Conservation (phyloP, 2,113 vertebrate genomes). For the Brachionichthys hirsutus region DNA sequence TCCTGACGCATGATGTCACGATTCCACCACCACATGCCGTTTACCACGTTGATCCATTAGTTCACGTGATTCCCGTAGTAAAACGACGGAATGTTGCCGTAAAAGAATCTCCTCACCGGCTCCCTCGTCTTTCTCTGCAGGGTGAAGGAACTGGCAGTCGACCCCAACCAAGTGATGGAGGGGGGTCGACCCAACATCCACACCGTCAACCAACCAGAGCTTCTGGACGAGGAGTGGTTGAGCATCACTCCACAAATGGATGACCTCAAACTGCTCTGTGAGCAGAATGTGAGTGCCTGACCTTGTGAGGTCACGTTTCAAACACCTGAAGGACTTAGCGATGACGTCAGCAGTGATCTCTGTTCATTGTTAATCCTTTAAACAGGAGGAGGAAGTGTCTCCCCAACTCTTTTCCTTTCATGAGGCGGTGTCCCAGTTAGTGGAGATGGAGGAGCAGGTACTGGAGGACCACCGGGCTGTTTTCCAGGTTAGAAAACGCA, state of each 20-base stretch:
- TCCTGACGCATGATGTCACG: slow-evolving; percentile 45
- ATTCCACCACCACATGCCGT: slow-evolving; percentile 13
- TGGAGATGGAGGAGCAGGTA: slow-evolving; percentile 98
- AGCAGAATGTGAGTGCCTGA: slow-evolving; percentile 90
- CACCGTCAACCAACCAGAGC: slow-evolving; percentile 86
- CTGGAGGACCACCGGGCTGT: slow-evolving; percentile 95
- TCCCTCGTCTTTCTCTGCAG: slow-evolving; percentile 62
- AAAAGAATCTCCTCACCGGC: background rate
- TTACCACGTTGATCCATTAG: background rate
- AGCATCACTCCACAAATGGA: slow-evolving; percentile 95
- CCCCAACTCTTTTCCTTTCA: slow-evolving; percentile 97
- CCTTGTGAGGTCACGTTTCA: background rate
- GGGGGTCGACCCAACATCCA: slow-evolving; percentile 85
- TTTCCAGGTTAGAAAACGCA: slow-evolving; percentile 85
- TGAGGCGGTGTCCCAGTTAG: slow-evolving; percentile 96
- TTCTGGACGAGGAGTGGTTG: slow-evolving; percentile 88
- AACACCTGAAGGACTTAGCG: background rate
- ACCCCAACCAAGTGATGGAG: slow-evolving; percentile 84
- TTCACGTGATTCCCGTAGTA: background rate
- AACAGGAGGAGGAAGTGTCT: slow-evolving; percentile 96
- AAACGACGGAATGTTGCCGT: background rate
- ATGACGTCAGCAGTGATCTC: background rate
- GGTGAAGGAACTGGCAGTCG: slow-evolving; percentile 94
- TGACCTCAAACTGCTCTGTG: slow-evolving; percentile 97
- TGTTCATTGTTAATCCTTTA: background rate